Base-by-base conservation (phyloP, 2,113 vertebrate species). In the Chlorocebus sabaeus region DNA sequence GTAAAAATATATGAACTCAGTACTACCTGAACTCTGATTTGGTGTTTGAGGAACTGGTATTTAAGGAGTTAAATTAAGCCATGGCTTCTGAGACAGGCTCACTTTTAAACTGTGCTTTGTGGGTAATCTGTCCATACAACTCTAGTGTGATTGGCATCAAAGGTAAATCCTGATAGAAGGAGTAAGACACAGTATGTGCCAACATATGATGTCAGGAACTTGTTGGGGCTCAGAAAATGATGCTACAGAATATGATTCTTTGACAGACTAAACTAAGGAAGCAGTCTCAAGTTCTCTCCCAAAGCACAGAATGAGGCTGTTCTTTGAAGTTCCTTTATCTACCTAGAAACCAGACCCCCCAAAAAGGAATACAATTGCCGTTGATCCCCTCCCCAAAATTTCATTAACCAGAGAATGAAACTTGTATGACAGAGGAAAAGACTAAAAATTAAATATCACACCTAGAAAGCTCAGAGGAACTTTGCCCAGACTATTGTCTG, bases 21-120 rank as follows among this genome's bases (percentile, higher is more conserved):
- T 55, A 32, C 12, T 43, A 1, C 61, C 30, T 91, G 73, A 95
- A 78, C 57, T 72, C 72, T 64, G 18, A 76, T 30, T 89, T 78
- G 82, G 52, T 23, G n/a, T 86, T 72, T 70, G 14, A 97, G 82
- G 32, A 90, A 32, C 68, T 64, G n/a, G 48, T 87, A 48, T 45
- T 64, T 57, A 27, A 94, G 43, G 76, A 89, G 23, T 61, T 92
- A 64, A 89, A 75, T 17, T 97, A 78, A 95, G 61, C 72, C 75
- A 1, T 48, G 50, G 50, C 32, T 48, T 57, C 92, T 45, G 48
- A 87, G 52, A 87, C 20, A 73, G 67, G 45, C 45, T 84, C 50
- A 30, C 14, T 16, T 68, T 64, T 79, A 16, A 70, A 89, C 9
- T 52, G 35, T 48, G 40, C 68, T 83, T 5, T 27, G 59, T 88